These are phyloP conservation scores for Pteromalus puparum DNA, from an alignment of 1,140 invertebrate species.

Conservation along the genomic window DNA sequence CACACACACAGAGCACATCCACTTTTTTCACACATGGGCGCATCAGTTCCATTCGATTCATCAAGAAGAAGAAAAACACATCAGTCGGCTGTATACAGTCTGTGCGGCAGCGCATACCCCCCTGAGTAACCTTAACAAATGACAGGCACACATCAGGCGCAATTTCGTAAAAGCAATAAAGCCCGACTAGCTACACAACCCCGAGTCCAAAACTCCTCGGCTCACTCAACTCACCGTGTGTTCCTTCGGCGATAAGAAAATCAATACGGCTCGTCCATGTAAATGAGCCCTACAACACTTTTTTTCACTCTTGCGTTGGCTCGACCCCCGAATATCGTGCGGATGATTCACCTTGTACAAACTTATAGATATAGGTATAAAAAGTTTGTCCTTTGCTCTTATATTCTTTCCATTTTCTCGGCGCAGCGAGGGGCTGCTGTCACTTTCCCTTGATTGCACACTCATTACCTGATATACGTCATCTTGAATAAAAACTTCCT, in stretches of 20 bases:
- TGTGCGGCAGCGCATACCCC: background rate
- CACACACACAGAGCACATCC: no score
- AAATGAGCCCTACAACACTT: slow-evolving; percentile 42
- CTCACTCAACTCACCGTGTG: background rate
- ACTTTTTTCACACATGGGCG: background rate
- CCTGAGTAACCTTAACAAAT: background rate
- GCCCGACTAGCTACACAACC: background rate
- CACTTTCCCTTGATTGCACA: slow-evolving; percentile 23
- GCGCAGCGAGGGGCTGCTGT: background rate
- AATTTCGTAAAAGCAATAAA: slow-evolving; percentile 45
- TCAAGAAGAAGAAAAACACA: background rate
- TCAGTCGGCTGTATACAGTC: background rate
- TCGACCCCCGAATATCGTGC: background rate
- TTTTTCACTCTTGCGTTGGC: slow-evolving; percentile 1
- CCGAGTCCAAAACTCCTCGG: background rate
- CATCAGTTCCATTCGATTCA: background rate
- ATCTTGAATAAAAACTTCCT: background rate
- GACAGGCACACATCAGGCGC: background rate
- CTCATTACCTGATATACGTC: slow-evolving; percentile 18
- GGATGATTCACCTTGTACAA: slow-evolving; percentile 42
- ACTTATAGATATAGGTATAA: background rate
- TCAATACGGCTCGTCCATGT: slow-evolving; percentile 40
- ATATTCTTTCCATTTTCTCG: background rate
- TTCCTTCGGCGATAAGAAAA: slow-evolving; percentile 32
- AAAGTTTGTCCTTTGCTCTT: background rate